Percentiles rank a stretch among this genome's conserved stretches.
Evolutionary conservation across 2,113 vertebrate genomes (phyloP).

Genomic region (Pluvialis apricaria): DNA sequence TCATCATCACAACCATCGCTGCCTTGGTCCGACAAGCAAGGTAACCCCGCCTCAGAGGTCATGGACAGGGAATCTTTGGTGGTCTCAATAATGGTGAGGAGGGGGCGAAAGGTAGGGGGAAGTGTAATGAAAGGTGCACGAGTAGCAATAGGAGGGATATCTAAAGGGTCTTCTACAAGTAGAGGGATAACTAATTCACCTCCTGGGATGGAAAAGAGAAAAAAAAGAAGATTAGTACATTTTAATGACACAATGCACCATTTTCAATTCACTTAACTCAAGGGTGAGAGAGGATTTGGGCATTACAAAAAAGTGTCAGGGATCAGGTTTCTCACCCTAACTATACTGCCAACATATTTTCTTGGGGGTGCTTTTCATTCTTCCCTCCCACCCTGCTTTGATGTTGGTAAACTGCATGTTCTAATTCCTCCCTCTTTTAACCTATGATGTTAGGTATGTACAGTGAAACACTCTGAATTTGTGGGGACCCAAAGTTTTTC

Average conservation of each 20-base stretch:
- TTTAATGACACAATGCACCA: not conserved
- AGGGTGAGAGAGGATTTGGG: not conserved
- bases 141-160: constrained; percentile 92
- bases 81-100: constrained; percentile 99
- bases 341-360: not conserved
- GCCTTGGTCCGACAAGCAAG: constrained; percentile 99
- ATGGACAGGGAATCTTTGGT: constrained; percentile 99
- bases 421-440: not conserved
- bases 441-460: not conserved
- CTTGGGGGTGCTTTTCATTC: not conserved
- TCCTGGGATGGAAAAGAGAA: constrained; percentile 86
- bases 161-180: constrained; percentile 98
- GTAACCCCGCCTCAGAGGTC: constrained; percentile 99
- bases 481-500: not conserved
- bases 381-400: not conserved
- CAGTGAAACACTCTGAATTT: not conserved
- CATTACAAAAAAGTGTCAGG: not conserved
- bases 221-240: constrained; percentile 70
- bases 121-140: constrained; percentile 96
- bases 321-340: not conserved
- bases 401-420: not conserved
- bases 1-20: constrained; percentile 99
- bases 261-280: not conserved
- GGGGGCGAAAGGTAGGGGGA: constrained; percentile 95
- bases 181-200: constrained; percentile 98